A percentile compares a stretch with the other conserved stretches of the same genome.
Evolutionary conservation across 2,888 invertebrate genomes (phyloP).

Genomic region (Limnephilus lunatus): DNA sequence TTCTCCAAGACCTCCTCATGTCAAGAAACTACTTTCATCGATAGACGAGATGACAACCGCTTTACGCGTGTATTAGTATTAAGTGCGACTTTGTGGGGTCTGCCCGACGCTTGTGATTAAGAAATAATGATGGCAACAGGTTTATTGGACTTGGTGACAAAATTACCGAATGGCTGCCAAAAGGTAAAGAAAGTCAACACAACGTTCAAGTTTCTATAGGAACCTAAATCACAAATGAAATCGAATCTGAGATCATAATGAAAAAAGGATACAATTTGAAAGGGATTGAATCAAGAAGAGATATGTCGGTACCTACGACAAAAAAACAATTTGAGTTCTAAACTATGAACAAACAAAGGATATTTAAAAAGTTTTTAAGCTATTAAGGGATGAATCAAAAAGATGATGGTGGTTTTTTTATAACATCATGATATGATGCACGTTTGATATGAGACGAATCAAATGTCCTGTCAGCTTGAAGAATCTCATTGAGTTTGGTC

Average conservation of each 20-base stretch:
- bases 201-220: background rate
- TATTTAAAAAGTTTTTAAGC: background rate
- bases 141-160: slow-evolving; percentile 14
- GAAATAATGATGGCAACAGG: background rate
- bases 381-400: background rate
- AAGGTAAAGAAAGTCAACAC: background rate
- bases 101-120: background rate
- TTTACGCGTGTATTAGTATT: background rate
- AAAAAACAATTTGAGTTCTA: too few relatives aligned
- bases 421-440: background rate
- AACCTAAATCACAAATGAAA: background rate
- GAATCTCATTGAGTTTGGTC: background rate
- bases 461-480: background rate
- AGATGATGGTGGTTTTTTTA: background rate
- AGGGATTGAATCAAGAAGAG: background rate
- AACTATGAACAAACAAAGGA: too few relatives aligned
- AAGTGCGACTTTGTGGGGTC: background rate
- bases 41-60: slow-evolving; percentile 22
- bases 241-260: background rate
- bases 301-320: too few relatives aligned
- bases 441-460: background rate
- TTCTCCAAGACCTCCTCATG: slow-evolving; percentile 34
- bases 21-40: slow-evolving; percentile 24
- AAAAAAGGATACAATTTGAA: background rate
- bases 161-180: background rate